Base-by-base conservation (phyloP, 1,140 invertebrate species). In the Ceratitis capitata region DNA sequence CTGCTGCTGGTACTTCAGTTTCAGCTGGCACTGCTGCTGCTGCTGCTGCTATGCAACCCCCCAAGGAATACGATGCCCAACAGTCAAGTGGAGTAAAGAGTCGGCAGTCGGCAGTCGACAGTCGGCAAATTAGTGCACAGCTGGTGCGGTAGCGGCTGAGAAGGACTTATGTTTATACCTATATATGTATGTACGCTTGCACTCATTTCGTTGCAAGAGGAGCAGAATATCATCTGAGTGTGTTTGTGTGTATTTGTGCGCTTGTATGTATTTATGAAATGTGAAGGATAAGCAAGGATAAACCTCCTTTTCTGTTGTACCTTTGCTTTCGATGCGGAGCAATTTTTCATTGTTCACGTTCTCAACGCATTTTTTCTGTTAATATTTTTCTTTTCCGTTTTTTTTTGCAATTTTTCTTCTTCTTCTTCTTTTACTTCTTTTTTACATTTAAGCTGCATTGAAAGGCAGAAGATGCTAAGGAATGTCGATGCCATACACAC, bases 221-320 rank as follows among this genome's bases (percentile, higher is more conserved):
- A n/a, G 3, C 51, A 53, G 23, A 56, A 14, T 23, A 56, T 7
- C 12, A 56, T n/a, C n/a, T n/a, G n/a, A n/a, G n/a, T n/a, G n/a
- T n/a, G n/a, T n/a, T n/a, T n/a, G n/a, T n/a, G n/a, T n/a, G n/a
- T n/a, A n/a, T n/a, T n/a, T 53, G 23, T 6, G 56, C 19, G 12
- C 12, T n/a, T 56, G 19, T 56, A 19, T 56, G 9, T 61, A 12
- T 61, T n/a, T 61, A 26, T 61, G 12, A n/a, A 78, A 3, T 7
- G 32, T 39, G 7, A 78, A 78, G 69, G 69, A 78, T 78, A 42
- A 78, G 69, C 39, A 78, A 78, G 69, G 69, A 78, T 78, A 78
- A 45, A 10, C 69, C 69, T 78, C 39, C 6, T 78, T 78, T 45
- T 42, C 39, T 78, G 39, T n/a, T n/a, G n/a, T n/a, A n/a, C n/a